phyloP scores from a whole-genome alignment of 2,797 vertebrate genomes.

The Poeciliopsis gracilis region DNA sequence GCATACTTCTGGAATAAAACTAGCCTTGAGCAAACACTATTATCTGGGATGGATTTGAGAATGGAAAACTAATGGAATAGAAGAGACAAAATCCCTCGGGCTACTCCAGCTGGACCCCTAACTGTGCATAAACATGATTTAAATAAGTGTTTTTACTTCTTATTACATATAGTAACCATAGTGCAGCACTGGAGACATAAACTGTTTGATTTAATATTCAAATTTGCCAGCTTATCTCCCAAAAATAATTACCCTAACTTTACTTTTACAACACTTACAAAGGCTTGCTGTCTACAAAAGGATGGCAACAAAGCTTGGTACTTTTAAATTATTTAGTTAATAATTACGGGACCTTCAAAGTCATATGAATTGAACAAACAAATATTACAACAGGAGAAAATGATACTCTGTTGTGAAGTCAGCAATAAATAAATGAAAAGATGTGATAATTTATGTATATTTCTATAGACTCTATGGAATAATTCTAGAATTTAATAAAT shows the following conservation, averaged over 20 bases:
- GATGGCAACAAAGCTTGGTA: no score
- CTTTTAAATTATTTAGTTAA: background rate
- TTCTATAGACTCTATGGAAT: background rate
- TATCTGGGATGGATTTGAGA: conserved; percentile 23
- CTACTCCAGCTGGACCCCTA: conserved; percentile 14
- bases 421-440: background rate
- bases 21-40: conserved; percentile 19
- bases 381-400: background rate
- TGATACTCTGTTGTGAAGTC: background rate
- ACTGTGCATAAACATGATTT: conserved; percentile 19
- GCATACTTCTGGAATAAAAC: conserved; percentile 21
- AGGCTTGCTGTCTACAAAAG: background rate
- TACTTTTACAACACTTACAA: background rate
- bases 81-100: conserved; percentile 11
- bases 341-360: background rate
- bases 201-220: background rate
- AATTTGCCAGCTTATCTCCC: background rate
- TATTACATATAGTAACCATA: background rate
- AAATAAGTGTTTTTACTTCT: conserved; percentile 13
- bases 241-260: conserved; percentile 7
- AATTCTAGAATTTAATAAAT: background rate
- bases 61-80: conserved; percentile 25
- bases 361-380: background rate
- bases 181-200: background rate
- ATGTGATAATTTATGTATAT: background rate